Percentiles rank a stretch among this genome's conserved stretches.
Evolutionary conservation across 2,888 invertebrate genomes (phyloP).

Genomic region (Drosophila kambysellisi): DNA sequence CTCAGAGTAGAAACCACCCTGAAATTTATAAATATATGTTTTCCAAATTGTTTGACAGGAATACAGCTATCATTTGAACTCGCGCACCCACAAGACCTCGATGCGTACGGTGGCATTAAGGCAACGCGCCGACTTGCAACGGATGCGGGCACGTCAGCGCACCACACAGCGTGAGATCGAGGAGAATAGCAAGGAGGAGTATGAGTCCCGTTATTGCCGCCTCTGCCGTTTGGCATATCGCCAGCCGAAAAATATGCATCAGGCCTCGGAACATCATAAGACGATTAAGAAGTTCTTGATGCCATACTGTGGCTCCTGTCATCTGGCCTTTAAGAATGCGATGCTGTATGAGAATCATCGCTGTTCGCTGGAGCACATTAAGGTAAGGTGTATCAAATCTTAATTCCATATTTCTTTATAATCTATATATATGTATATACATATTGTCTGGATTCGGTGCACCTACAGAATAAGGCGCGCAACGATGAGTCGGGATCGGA

Average conservation of each 20-base stretch:
- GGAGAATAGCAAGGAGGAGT: conserved; percentile 88
- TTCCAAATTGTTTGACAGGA: conserved; percentile 85
- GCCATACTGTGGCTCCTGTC: conserved; percentile 92
- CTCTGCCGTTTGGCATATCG: conserved; percentile 91
- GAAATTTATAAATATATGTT: background rate
- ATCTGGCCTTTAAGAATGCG: conserved; percentile 91
- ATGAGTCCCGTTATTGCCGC: conserved; percentile 89
- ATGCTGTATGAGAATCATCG: conserved; percentile 94
- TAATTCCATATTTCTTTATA: background rate
- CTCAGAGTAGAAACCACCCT: too few relatives aligned
- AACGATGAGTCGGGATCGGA: conserved; percentile 87
- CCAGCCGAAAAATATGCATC: conserved; percentile 91
- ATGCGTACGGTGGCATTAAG: conserved; percentile 91
- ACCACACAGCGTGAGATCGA: conserved; percentile 92
- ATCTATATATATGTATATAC: conserved; percentile 8
- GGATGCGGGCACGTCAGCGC: conserved; percentile 92
- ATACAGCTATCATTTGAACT: conserved; percentile 90
- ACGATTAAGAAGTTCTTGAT: conserved; percentile 94
- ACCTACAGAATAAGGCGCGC: conserved; percentile 87
- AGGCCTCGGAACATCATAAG: conserved; percentile 91
- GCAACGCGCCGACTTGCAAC: conserved; percentile 90
- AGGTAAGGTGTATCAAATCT: conserved; percentile 86
- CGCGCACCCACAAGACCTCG: conserved; percentile 89
- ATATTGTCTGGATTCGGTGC: background rate
- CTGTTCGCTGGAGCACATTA: conserved; percentile 92